Conservation (phyloP, 2,797 vertebrate genomes). For the Anniella stebbinsi region DNA sequence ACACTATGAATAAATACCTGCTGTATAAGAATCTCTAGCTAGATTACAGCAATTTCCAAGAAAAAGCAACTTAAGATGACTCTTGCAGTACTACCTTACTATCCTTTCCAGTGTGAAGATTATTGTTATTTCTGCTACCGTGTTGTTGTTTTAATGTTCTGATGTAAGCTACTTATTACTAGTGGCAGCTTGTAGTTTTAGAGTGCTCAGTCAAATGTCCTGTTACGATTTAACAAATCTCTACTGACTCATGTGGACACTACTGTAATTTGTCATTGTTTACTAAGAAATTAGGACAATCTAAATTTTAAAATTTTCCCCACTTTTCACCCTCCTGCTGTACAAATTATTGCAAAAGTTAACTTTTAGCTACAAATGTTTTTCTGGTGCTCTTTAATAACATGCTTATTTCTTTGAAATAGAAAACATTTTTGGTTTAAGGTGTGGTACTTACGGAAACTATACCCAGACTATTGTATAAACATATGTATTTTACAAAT, state of each 20-base stretch:
- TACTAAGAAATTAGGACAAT: slow-evolving; percentile 52
- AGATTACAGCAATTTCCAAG: not conserved
- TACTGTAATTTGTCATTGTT: slow-evolving; percentile 41
- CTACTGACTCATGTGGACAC: slow-evolving; percentile 45
- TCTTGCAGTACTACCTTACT: not conserved
- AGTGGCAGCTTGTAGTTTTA: slow-evolving; percentile 52
- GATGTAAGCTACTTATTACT: slow-evolving; percentile 59
- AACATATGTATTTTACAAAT: slow-evolving; percentile 72
- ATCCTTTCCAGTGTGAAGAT: not conserved
- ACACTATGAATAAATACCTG: not conserved
- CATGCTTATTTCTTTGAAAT: slow-evolving; percentile 58
- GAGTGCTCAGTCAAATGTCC: not conserved
- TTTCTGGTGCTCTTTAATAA: slow-evolving; percentile 27
- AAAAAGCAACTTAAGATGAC: not conserved
- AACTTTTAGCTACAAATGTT: slow-evolving; percentile 32
- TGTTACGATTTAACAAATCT: slow-evolving; percentile 44
- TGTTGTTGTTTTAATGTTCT: slow-evolving; percentile 51
- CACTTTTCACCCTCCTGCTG: slow-evolving; percentile 32
- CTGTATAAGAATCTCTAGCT: not conserved
- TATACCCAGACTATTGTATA: slow-evolving; percentile 40
- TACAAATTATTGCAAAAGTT: slow-evolving; percentile 32
- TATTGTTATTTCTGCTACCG: not conserved
- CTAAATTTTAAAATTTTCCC: not conserved
- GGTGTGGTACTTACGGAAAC: slow-evolving; percentile 30
- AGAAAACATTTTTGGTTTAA: slow-evolving; percentile 46